phyloP scores from a whole-genome alignment of 2,888 invertebrate species.

The Malthinus seriepunctatus region DNA sequence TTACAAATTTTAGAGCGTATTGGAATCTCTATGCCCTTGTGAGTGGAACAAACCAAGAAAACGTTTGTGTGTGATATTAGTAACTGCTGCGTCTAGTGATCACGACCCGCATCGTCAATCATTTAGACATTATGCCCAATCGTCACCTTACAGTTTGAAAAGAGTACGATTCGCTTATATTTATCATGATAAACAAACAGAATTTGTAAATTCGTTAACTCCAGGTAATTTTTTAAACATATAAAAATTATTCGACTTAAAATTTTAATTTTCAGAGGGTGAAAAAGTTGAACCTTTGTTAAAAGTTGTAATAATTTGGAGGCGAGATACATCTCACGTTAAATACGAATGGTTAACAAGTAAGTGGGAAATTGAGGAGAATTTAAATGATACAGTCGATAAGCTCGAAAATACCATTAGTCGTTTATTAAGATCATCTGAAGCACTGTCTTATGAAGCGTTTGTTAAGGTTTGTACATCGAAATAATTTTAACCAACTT shows the following conservation, averaged over 20 bases:
- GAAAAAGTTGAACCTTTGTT: conserved; percentile 68
- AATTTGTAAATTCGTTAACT: conserved; percentile 77
- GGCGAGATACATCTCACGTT: conserved; percentile 80
- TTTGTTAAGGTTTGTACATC: conserved; percentile 66
- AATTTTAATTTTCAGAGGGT: conserved; percentile 51
- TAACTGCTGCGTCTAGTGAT: conserved; percentile 65
- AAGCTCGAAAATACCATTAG: conserved; percentile 74
- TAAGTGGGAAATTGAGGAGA: conserved; percentile 65
- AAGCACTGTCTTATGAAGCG: conserved; percentile 77
- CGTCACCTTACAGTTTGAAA: conserved; percentile 66
- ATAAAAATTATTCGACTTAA: not conserved
- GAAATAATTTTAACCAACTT: not conserved
- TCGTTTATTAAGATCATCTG: conserved; percentile 70
- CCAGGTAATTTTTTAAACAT: conserved; percentile 52
- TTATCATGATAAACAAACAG: conserved; percentile 80
- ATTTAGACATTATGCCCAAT: conserved; percentile 72
- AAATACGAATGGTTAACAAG: conserved; percentile 89
- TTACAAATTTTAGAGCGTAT: conserved; percentile 58
- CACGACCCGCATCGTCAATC: conserved; percentile 69
- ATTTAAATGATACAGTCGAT: conserved; percentile 71
- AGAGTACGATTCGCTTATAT: conserved; percentile 87
- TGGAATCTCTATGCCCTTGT: conserved; percentile 87
- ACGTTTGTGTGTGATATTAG: conserved; percentile 76
- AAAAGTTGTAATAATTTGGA: conserved; percentile 88
- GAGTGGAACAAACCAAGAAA: conserved; percentile 80